Base-by-base conservation (phyloP, 2,888 invertebrate genomes). In the Ganaspis brasiliensis region DNA sequence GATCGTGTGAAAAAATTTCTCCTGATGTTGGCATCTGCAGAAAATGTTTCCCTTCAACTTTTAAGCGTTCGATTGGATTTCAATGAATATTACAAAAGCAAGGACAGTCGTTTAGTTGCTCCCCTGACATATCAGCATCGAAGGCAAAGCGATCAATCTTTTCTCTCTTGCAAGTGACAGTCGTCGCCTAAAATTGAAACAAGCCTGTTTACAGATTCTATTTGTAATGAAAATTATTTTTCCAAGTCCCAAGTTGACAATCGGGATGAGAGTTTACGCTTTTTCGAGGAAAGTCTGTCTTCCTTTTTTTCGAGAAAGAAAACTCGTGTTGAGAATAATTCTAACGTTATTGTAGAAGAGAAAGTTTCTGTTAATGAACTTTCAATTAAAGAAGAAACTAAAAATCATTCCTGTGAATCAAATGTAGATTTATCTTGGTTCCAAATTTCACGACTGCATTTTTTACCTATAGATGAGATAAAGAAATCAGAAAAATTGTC, bases 61-160 rank as follows among this genome's bases (percentile, higher is more conserved):
- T 94, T 99, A 77, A 98, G 98, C 81, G 97, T 97, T 88, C 94
- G 98, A 2, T 93, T 99, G 75, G 98, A 98, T 92, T 99, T 98
- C 92, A 99, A 98, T 91, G 97, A 98, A 90, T 97, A 97, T 92
- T 99, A 99, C 92, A 97, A 97, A 89, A 95, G 96, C 79, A 94
- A 95, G 78, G 96, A 97, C 89, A 94, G 95, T 81, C 94, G 96
- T 85, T 93, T 97, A 74, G 95, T 95, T 78, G 95, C 91, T 8
- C 92, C 93, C 19, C 87, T 93, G 26, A 93, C 92, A 5, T 93
- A 91, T 76, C 89, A 90, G 72, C 91, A 89, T 79, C 87, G 91
- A 19, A 85, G 90, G 57, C 89, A 90, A 84, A 89, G 87, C 59
- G 90, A 91, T 79, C 89, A 89, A 74, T 83, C 82, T 8, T 89